Evolutionary conservation across 2,797 vertebrate genomes (phyloP), one percentile per base, ranked within the genome.

Genomic region (Hoplostethus mediterraneus): DNA sequence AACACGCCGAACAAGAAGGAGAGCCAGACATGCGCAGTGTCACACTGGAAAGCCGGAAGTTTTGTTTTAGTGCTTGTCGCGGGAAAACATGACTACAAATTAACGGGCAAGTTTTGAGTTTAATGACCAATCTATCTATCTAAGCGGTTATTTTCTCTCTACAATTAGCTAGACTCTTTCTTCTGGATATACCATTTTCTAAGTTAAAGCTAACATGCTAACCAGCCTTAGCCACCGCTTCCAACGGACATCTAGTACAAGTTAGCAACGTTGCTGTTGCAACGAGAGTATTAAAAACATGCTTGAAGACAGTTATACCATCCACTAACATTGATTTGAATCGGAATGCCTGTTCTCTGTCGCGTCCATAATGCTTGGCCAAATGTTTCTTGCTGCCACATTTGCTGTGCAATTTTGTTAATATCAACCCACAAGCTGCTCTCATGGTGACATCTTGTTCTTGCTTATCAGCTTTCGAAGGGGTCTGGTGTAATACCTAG

Each of bases 1-100:
- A 52, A 63, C 11, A 13, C 47, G 0, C 6, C 71, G 61, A 82
- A 47, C 62, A 87, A 85, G 87, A 84, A 81, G 8, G 3, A 14
- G 1, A 45, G 6, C 6, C 16, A 48, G 5, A 48, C 47, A 49
- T 49, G 47, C 47, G 47, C 47, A 49, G 47, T 49, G 0, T 6
- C n/a, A 8, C n/a, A 21, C 3, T 9, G 36, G 44, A 12, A 2
- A 67, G 31, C 57, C 76, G 87, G 87, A 92, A 83, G 63, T 21
- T 33, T 30, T 74, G n/a, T 78, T 78, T 83, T 57, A 44, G 8
- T 33, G 58, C 30, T 13, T n/a, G 4, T 45, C 3, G 44, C 21
- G 68, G 86, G 77, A 77, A 89, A 87, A 45, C 10, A 25, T 21
- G 63, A 36, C 40, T 48, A 13, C 16, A 30, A 28, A 30, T 13